Conservation (phyloP, 1,140 invertebrate species). For the Apis florea region DNA sequence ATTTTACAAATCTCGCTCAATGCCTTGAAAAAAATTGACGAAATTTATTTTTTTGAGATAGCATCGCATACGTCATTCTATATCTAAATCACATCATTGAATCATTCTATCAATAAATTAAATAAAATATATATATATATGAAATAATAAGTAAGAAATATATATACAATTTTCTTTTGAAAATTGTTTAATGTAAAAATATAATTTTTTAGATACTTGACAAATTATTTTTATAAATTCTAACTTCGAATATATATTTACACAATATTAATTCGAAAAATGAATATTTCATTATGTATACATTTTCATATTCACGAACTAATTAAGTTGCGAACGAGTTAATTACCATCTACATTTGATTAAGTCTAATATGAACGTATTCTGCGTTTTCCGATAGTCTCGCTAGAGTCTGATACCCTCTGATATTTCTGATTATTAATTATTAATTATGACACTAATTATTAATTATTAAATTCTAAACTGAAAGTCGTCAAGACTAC, state of each 20-base stretch:
- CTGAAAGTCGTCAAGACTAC: too few relatives aligned
- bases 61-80: not conserved
- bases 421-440: not conserved
- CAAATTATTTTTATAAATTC: not conserved
- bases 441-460: not conserved
- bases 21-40: not conserved
- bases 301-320: not conserved
- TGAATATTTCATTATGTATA: constrained; percentile 11
- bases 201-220: not conserved
- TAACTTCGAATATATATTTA: not conserved
- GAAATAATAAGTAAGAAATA: too few relatives aligned
- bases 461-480: not conserved
- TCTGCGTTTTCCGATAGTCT: not conserved
- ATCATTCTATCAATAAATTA: not conserved
- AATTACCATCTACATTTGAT: constrained; percentile 19
- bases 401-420: not conserved
- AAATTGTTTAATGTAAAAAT: not conserved
- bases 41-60: not conserved
- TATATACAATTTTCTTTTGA: not conserved
- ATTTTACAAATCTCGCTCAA: too few relatives aligned
- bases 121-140: not conserved
- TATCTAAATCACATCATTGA: not conserved
- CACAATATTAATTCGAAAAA: not conserved
- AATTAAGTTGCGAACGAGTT: constrained; percentile 26
- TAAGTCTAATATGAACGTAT: constrained; percentile 7